Base-by-base conservation (phyloP, 2,888 invertebrate genomes). In the Noctua janthe region DNA sequence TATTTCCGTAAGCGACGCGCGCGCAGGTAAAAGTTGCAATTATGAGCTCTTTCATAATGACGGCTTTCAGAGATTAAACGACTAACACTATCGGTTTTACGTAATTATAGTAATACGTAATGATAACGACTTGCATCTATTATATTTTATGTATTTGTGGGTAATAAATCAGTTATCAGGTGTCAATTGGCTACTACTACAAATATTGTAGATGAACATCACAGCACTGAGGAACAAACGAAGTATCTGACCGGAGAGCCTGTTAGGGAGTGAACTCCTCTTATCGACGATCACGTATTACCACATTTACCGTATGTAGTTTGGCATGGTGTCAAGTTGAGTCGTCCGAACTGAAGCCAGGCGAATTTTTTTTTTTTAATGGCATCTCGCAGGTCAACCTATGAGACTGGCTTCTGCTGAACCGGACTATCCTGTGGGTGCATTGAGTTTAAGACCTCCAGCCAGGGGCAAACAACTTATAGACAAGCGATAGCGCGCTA, bases 11-110 rank as follows among this genome's bases (percentile, higher is more conserved):
- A 80, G 75, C 81, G 72, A 72, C 82, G 71, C 87, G 71, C 72
- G 84, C 84, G 84, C 85, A 81, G 80, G 90, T 89, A 89, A 89
- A 88, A 89, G 90, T 89, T 78, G 80, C 78, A 86, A 89, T 88
- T 89, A 89, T 83, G 66, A 80, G 72, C 74, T 85, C 76, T 89
- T 86, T 87, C 85, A 84, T 87, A 84, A 88, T 87, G 74, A 80
- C 77, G 62, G 69, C 76, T 80, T 73, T 71, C 43, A 73, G 64
- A 87, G 76, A 84, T 86, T 84, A 84, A 84, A 81, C 59, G 64
- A 54, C 70, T 80, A 78, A 83, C 73, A 77, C 76, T 77, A 87
- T 86, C 79, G 75, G 69, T 49, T 76, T 84, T 84, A 87, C 77
- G 78, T 84, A 84, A 86, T 86, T 76, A 81, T 66, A 71, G 73